phyloP scores from a whole-genome alignment of 2,888 invertebrate genomes.

The Temnothorax rugatulus region DNA sequence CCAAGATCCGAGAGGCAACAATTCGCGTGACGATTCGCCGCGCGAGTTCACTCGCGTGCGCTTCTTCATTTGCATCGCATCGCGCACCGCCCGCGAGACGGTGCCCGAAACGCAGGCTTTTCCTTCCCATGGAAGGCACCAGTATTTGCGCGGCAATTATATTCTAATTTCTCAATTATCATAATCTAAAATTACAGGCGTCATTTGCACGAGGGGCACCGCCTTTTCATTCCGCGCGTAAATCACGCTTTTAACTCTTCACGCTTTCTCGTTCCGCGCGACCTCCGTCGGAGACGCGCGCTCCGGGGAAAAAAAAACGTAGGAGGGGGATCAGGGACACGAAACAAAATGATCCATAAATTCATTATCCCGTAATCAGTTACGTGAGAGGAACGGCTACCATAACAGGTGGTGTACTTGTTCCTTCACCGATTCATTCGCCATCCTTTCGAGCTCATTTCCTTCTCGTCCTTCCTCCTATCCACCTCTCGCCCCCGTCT shows the following conservation, averaged over 20 bases:
- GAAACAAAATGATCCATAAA: slow-evolving; percentile 68
- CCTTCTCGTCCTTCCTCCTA: neutral
- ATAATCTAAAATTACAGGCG: slow-evolving; percentile 69
- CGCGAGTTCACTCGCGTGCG: slow-evolving; percentile 27
- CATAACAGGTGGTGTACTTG: slow-evolving; percentile 56
- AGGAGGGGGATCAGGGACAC: neutral
- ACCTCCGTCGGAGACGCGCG: neutral
- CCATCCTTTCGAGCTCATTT: slow-evolving; percentile 62
- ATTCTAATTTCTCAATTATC: slow-evolving; percentile 67
- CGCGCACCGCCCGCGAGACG: neutral
- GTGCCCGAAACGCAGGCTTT: slow-evolving; percentile 4
- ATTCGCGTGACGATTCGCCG: slow-evolving; percentile 34
- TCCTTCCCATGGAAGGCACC: slow-evolving; percentile 44
- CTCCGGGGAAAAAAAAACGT: slow-evolving; percentile 4
- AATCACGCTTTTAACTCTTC: slow-evolving; percentile 67
- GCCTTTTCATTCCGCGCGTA: slow-evolving; percentile 70
- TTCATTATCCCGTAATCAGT: slow-evolving; percentile 74
- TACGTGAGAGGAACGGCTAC: slow-evolving; percentile 59
- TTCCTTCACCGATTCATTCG: slow-evolving; percentile 34
- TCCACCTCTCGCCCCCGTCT: neutral
- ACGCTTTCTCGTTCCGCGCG: slow-evolving; percentile 54
- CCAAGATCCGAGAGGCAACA: neutral
- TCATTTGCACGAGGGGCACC: slow-evolving; percentile 49
- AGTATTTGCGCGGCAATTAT: slow-evolving; percentile 24
- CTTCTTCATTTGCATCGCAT: slow-evolving; percentile 32